Base-by-base conservation (phyloP, 2,888 invertebrate species). In the Melikaiella ostensackeni region DNA sequence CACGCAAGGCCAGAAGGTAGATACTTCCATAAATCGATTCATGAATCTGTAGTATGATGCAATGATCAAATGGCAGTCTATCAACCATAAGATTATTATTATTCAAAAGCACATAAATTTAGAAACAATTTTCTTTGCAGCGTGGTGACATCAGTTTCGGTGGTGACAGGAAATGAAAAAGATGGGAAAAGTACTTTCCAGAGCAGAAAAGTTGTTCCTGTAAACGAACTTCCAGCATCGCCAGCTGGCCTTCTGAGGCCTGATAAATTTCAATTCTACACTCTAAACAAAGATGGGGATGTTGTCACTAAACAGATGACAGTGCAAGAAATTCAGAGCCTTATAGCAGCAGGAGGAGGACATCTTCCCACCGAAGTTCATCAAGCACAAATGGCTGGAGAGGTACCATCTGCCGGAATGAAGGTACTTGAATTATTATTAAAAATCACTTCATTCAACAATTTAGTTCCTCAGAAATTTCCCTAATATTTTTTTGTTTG, bases 221-320 rank as follows among this genome's bases (percentile, higher is more conserved):
- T 8, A 94, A 95, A 81, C 93, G 85, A 86, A 46, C 82, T 90
- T 24, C 89, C 92, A 4, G 91, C 91, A 8, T 97, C 96, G 80
- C 97, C 97, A 0, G 96, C 96, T 0, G 95, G 95, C 85, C 92
- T 97, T 0, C 92, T 97, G 8, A 95, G 95, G 82, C 97, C 97
- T 1, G 97, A 97, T 88, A 93, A 95, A 88, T 97, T 97, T 90
- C 97, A 97, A 88, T 97, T 97, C 90, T 97, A 96, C 89, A 97
- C 97, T 0, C 96, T 97, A 86, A 96, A 97, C 87, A 96, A 96
- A 86, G 95, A 95, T 77, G 97, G 97, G 19, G 96, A 97, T 87
- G 93, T 97, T 30, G 95, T 97, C 0, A 96, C 96, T 87, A 93
- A 96, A 79, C 93, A 97, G 46, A 97, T 97, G 97, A 96, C 97